A percentile compares a stretch with the other conserved stretches of the same genome.
phyloP scores from a whole-genome alignment of 37 sponge, comb jelly and placozoan species.

The Ianthella basta region DNA sequence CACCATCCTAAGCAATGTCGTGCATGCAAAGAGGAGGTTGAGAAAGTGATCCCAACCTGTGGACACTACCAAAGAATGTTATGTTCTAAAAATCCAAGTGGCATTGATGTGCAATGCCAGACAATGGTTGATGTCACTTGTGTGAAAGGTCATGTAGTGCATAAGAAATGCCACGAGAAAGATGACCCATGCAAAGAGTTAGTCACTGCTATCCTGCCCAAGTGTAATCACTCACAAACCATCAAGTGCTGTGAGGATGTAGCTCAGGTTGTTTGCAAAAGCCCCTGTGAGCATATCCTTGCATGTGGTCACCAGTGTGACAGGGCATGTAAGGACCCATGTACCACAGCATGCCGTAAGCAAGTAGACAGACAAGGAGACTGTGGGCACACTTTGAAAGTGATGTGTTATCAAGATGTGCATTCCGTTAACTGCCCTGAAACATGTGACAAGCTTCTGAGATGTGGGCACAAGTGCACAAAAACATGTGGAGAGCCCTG shows the following conservation, averaged over 20 bases:
- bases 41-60: conserved; percentile 53
- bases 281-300: conserved; percentile 48
- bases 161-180: conserved; percentile 17
- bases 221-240: conserved; percentile 52
- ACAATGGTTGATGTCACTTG: background rate
- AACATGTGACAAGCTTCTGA: conserved; percentile 31
- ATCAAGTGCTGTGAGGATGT: conserved; percentile 51
- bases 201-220: conserved; percentile 22
- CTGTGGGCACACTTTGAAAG: conserved; percentile 22
- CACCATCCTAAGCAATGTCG: conserved; percentile 21
- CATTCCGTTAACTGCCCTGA: background rate
- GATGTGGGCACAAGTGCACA: conserved; percentile 59
- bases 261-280: conserved; percentile 37
- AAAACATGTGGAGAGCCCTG: conserved; percentile 61
- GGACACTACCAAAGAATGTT: conserved; percentile 41
- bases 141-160: conserved; percentile 19
- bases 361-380: background rate
- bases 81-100: conserved; percentile 33
- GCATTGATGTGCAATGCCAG: conserved; percentile 18
- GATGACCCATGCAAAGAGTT: conserved; percentile 19
- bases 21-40: conserved; percentile 31
- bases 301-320: conserved; percentile 54
- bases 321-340: background rate
- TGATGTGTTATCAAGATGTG: background rate
- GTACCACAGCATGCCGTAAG: background rate